A percentile compares a stretch with the other conserved stretches of the same genome.
Evolutionary conservation across 2,113 vertebrate species (phyloP).

Genomic region (Grallaria varia): DNA sequence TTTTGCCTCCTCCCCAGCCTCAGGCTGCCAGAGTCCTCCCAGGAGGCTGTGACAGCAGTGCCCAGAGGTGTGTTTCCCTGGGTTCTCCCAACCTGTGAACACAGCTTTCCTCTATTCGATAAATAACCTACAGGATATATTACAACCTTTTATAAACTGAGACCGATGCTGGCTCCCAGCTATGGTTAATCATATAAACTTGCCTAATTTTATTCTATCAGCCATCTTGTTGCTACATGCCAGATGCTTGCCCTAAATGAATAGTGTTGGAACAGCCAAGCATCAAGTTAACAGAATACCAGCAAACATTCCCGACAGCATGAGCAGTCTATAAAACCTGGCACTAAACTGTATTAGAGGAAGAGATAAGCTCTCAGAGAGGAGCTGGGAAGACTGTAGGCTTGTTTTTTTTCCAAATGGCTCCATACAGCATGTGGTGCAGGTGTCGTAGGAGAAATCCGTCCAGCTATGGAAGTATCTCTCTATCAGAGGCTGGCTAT

Average conservation of each 20-base stretch:
- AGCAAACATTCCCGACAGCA: conserved; percentile 67
- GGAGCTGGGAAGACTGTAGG: background rate
- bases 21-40: background rate
- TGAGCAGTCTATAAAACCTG: conserved; percentile 64
- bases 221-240: conserved; percentile 65
- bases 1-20: background rate
- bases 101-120: background rate
- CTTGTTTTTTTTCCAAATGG: conserved; percentile 23
- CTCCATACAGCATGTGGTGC: background rate
- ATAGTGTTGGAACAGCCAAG: conserved; percentile 63
- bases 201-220: conserved; percentile 64
- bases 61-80: background rate
- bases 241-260: conserved; percentile 67
- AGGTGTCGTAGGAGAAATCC: conserved; percentile 17
- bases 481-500: conserved; percentile 20
- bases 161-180: conserved; percentile 48
- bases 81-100: background rate
- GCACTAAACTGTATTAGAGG: conserved; percentile 48
- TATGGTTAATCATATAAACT: conserved; percentile 58
- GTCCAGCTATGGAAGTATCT: conserved; percentile 31
- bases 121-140: background rate
- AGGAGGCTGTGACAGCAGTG: background rate
- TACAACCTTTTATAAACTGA: background rate
- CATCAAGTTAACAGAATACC: conserved; percentile 67
- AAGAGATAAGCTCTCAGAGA: conserved; percentile 43